Evolutionary conservation across 1,140 invertebrate species (phyloP), one percentile per base, ranked within the genome.

Genomic region (Helicoverpa armigera): DNA sequence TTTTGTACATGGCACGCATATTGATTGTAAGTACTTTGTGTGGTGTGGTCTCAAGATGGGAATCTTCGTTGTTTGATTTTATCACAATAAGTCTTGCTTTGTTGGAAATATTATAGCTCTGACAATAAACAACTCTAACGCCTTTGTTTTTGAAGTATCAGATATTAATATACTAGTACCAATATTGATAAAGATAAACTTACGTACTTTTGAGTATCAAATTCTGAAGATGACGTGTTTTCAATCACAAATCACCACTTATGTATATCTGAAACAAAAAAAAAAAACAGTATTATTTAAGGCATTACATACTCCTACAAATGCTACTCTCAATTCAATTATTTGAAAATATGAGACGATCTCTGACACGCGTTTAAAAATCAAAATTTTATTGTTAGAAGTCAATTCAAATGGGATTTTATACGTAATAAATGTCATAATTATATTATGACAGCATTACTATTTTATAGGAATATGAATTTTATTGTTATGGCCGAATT

Each of bases 21-120:
- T 13, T 76, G 29, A 75, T 73, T n/a, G 69, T 51, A 14, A 61
- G 63, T 54, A 50, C 29, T 78, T 50, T 43, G 53, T 58, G 18
- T 43, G 53, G 72, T 74, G 73, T 75, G 73, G 73, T 75, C 72
- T 74, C 12, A 60, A 75, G 56, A 75, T 75, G 50, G 23, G 60
- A 54, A 72, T 72, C 69, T 65, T 16, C 50, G 50, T 67, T 48
- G 35, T 78, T 54, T 18, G 75, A 78, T 67, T 78, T 43, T 61
- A 80, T 80, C 51, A 43, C 16, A 18, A 51, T 29, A 60, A 29
- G 63, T 75, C 35, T 74, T 35, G 58, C 50, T 23, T 60, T 73
- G n/a, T 73, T 16, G n/a, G 23, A 43, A 53, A 53, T 70, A 53
- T 29, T 14, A 53, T 29, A 16, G 14, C 29, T 43, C 7, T 65